A percentile compares a stretch with the other conserved stretches of the same genome.
Conservation (phyloP, 2,797 vertebrate genomes). For the Prunella strophiata region DNA sequence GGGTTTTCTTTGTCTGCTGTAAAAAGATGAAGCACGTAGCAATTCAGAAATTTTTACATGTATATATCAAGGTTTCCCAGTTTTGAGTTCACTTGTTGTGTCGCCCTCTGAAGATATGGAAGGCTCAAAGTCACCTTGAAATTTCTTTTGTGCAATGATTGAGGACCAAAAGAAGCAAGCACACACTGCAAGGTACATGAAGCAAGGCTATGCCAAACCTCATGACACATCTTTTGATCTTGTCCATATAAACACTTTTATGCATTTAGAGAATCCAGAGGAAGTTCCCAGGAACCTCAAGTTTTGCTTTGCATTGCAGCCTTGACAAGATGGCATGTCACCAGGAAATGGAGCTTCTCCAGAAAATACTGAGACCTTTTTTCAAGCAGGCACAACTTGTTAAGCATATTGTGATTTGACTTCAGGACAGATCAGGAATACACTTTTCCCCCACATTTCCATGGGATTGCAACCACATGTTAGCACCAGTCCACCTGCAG, state of each 20-base stretch:
- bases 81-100: not conserved
- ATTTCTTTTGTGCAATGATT: not conserved
- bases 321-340: accelerated
- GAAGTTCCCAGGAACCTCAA: not conserved
- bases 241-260: not conserved
- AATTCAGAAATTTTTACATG: not conserved
- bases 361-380: not conserved
- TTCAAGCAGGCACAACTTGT: not conserved
- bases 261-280: not conserved
- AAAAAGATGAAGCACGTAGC: not conserved
- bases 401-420: not conserved
- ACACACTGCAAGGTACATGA: not conserved
- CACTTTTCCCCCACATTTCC: not conserved
- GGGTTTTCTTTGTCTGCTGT: not conserved
- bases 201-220: not conserved
- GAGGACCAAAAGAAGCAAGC: not conserved
- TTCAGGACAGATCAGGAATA: not conserved
- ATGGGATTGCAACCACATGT: accelerated
- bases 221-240: not conserved
- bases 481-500: not conserved
- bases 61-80: not conserved
- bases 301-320: not conserved
- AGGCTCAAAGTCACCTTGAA: not conserved
- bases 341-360: not conserved
- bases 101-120: not conserved